Evolutionary conservation across 2,113 vertebrate genomes (phyloP), one percentile per base, ranked within the genome.

Genomic region (Boleophthalmus pectinirostris): DNA sequence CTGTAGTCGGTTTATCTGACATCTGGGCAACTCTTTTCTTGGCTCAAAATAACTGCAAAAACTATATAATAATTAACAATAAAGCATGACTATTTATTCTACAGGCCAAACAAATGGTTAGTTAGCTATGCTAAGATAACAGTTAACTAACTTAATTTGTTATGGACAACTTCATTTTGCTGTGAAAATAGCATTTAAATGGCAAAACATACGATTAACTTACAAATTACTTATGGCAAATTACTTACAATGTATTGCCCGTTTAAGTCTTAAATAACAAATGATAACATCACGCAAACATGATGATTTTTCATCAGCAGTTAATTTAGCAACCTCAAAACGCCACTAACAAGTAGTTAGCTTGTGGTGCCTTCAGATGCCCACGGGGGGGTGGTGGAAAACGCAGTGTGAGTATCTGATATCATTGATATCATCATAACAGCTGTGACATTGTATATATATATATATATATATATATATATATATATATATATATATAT

Each of bases 11-110:
- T 43, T 43, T 43, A 43, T 43, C 38, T 0, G 79, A 66, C 69
- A 49, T 70, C 24, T 49, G 35, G 18, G 68, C 21, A 23, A 49
- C 57, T 66, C 82, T 69, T 61, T 81, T 66, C 75, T 80, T 74
- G 47, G 13, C 15, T 61, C 16, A 18, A 8, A 35, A 18, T 63
- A 3, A 18, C 61, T 21, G 35, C 16, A 64, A 64, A 64, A n/a
- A n/a, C 3, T 64, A 35, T 5, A 63, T 20, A 33, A 16, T 20
- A 60, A 25, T 35, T 61, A 35, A 63, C 20, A 21, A 64, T 18
- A 35, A 38, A 1, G 9, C 0, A 43, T 1, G 10, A 4, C 12
- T 18, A 49, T 49, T 49, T 49, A 38, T 9, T n/a, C 51, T n/a
- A 53, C 20, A 53, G 8, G n/a, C 8, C 20, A 53, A 53, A 4